Base-by-base conservation (phyloP, 2,797 vertebrate species). In the Lates japonicus region DNA sequence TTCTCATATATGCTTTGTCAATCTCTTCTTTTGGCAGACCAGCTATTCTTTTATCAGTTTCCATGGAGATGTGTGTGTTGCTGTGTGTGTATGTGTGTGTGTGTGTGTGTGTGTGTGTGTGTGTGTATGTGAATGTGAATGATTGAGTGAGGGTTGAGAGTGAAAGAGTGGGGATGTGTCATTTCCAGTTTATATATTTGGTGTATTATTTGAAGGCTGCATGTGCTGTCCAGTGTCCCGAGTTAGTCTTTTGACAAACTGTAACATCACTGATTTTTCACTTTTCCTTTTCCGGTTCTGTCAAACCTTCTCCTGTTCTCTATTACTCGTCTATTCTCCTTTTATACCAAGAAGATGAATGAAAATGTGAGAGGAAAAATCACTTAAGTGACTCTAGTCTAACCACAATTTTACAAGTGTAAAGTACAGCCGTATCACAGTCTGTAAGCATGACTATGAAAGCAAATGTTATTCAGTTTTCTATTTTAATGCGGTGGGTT, bases 31-130 rank as follows among this genome's bases (percentile, higher is more conserved):
- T 84, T 84, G 76, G 54, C 74, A 69, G 59, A 74, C 78, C 76
- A 73, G 80, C 87, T 84, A 82, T 90, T 92, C 86, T 90, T 93
- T 92, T 88, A 91, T 93, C 92, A 91, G 94, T 94, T 94, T 94
- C 93, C 93, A 94, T 94, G 94, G 93, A 83, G 90, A 93, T 94
- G 84, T 82, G 77, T 84, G 67, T 90, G 55, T 84, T 19, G 80
- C 49, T 79, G 59, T 81, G 77, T 76, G 73, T 57, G 66, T 68
- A 39, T 85, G 68, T 91, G 57, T 83, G 31, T 82, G 59, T 82
- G 71, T 81, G 79, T 74, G 74, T 61, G 70, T 67, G 55, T 94
- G 80, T 82, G 76, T 84, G 69, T 89, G 57, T 80, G 17, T 81
- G 52, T 82, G 66, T 72, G 59, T 83, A 76, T 70, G 73, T 60